Percentiles rank a stretch among this genome's conserved stretches.
These are phyloP conservation scores for Picus viridis DNA, from an alignment of 2,797 vertebrate genomes.

Conservation along the genomic window DNA sequence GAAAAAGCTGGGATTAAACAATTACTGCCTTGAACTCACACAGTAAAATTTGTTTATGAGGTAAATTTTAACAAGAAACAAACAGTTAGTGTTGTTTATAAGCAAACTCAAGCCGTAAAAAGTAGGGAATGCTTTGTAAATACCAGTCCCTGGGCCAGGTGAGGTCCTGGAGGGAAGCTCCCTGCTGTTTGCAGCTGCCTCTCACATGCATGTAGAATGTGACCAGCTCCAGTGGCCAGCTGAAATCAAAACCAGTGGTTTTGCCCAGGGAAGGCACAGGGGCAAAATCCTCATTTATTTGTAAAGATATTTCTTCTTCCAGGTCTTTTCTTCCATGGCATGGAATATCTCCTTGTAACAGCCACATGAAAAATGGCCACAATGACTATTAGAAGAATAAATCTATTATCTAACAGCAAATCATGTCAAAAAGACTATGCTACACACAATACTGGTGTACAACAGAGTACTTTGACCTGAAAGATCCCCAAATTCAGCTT, in stretches of 20 bases:
- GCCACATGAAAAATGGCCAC: rapidly evolving
- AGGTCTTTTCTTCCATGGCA: not conserved
- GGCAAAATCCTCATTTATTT: not conserved
- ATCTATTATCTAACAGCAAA: not conserved
- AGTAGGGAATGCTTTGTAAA: constrained; percentile 53
- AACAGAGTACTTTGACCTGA: not conserved
- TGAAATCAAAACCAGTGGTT: not conserved
- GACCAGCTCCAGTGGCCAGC: not conserved
- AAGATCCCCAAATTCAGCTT: rapidly evolving
- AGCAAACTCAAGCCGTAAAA: constrained; percentile 69
- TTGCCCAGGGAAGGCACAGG: not conserved
- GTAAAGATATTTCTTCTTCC: not conserved
- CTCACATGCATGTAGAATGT: not conserved
- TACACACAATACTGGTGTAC: rapidly evolving
- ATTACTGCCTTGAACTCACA: constrained; percentile 61
- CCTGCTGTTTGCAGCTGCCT: constrained; percentile 45
- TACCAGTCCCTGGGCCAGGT: constrained; percentile 15
- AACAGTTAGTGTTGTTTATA: constrained; percentile 74
- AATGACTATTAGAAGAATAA: not conserved
- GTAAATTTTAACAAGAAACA: constrained; percentile 78
- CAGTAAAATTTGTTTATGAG: constrained; percentile 76
- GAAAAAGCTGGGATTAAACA: constrained; percentile 60
- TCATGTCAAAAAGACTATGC: not conserved
- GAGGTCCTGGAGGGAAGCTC: constrained; percentile 12
- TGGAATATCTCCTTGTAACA: rapidly evolving